These are phyloP conservation scores for Guaruba guarouba DNA, from an alignment of 2,113 vertebrate species.

Conservation along the genomic window DNA sequence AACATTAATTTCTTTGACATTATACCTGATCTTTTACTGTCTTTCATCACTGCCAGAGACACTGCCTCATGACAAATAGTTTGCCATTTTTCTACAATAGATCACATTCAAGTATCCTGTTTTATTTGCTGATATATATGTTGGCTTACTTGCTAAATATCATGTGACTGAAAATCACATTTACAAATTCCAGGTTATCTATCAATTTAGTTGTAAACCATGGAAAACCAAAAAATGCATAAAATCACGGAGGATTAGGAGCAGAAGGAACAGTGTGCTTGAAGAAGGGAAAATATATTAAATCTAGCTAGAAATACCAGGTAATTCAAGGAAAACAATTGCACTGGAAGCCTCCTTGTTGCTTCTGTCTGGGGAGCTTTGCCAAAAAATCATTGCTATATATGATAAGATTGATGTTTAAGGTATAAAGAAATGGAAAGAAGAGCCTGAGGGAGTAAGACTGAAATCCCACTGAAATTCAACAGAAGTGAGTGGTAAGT, in stretches of 20 bases:
- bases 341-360: neutral
- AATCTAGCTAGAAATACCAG: neutral
- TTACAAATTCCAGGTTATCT: neutral
- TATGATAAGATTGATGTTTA: neutral
- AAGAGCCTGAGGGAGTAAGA: neutral
- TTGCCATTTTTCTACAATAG: neutral
- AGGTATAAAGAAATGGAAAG: neutral
- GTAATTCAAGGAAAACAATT: neutral
- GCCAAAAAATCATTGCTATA: neutral
- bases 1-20: neutral
- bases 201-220: neutral
- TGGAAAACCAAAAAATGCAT: neutral
- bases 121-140: neutral
- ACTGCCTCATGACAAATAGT: neutral
- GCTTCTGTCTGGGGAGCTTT: neutral
- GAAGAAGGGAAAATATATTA: neutral
- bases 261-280: neutral
- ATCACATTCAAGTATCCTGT: neutral
- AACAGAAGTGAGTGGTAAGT: neutral
- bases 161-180: neutral
- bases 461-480: neutral
- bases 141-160: neutral
- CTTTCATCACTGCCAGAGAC: neutral
- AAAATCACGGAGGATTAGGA: neutral
- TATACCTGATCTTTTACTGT: neutral